Conservation (phyloP, 2,888 invertebrate species). For the Epistrophe grossulariae region DNA sequence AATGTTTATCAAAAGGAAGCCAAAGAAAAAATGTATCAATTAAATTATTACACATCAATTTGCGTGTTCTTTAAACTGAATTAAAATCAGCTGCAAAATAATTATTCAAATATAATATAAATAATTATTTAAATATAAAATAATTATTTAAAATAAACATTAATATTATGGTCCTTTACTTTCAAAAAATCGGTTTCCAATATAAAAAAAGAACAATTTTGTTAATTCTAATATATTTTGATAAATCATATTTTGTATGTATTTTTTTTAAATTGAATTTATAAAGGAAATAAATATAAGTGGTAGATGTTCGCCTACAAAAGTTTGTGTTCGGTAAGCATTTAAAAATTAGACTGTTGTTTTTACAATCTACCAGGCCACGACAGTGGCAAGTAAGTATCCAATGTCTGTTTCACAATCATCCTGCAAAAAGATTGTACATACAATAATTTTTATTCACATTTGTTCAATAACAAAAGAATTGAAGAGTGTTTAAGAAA, state of each 20-base stretch:
- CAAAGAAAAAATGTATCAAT: too few relatives aligned
- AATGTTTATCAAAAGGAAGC: too few relatives aligned
- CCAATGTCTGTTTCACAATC: conserved; percentile 87
- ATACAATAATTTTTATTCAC: conserved; percentile 48
- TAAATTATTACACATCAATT: too few relatives aligned
- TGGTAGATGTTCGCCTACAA: neutral
- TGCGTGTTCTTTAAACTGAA: too few relatives aligned
- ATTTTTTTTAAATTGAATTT: neutral
- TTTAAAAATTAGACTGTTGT: neutral
- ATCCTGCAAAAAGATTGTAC: conserved; percentile 86
- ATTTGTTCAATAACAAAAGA: neutral
- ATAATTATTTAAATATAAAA: too few relatives aligned
- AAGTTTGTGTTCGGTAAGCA: neutral
- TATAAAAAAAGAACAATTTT: too few relatives aligned
- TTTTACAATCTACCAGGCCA: conserved; percentile 85
- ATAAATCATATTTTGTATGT: neutral
- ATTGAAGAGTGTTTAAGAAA: neutral
- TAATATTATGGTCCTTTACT: too few relatives aligned
- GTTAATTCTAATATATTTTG: neutral
- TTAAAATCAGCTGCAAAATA: too few relatives aligned
- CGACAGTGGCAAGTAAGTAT: conserved; percentile 87
- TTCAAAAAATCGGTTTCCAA: too few relatives aligned
- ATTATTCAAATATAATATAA: too few relatives aligned
- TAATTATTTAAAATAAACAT: too few relatives aligned
- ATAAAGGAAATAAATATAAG: neutral